Conservation (phyloP, 2,797 vertebrate genomes). For the Onychomys torridus region DNA sequence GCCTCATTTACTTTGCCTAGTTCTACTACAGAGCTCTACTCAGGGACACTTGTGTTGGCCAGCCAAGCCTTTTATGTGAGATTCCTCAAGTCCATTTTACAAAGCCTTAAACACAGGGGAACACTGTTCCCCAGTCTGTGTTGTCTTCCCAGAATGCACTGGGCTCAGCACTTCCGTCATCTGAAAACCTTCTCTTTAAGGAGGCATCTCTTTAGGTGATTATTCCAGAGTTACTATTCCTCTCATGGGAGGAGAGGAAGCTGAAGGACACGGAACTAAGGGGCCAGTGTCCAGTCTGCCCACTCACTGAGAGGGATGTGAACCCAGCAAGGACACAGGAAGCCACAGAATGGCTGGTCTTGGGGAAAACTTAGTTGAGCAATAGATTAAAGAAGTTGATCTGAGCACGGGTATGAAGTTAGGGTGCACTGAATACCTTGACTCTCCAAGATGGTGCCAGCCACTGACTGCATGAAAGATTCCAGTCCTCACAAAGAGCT, state of each 20-base stretch:
- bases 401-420: not conserved
- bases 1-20: constrained; percentile 57
- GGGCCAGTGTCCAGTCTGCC: rapidly evolving
- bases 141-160: rapidly evolving
- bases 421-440: not conserved
- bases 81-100: not conserved
- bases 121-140: rapidly evolving
- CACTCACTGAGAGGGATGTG: rapidly evolving
- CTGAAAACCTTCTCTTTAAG: too few species aligned
- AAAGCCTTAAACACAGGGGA: not conserved
- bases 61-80: not conserved
- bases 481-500: not conserved
- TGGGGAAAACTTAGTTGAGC: not conserved
- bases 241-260: not conserved
- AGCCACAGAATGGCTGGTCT: not conserved
- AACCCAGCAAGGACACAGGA: not conserved
- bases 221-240: too few species aligned
- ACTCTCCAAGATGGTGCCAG: not conserved
- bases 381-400: not conserved
- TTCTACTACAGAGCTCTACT: constrained; percentile 20
- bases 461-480: not conserved
- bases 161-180: not conserved
- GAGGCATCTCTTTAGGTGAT: not conserved
- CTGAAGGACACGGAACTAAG: not conserved
- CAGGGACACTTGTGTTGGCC: not conserved